Evolutionary conservation across 2,113 vertebrate genomes (phyloP), one percentile per base, ranked within the genome.

Genomic region (Tursiops truncatus): DNA sequence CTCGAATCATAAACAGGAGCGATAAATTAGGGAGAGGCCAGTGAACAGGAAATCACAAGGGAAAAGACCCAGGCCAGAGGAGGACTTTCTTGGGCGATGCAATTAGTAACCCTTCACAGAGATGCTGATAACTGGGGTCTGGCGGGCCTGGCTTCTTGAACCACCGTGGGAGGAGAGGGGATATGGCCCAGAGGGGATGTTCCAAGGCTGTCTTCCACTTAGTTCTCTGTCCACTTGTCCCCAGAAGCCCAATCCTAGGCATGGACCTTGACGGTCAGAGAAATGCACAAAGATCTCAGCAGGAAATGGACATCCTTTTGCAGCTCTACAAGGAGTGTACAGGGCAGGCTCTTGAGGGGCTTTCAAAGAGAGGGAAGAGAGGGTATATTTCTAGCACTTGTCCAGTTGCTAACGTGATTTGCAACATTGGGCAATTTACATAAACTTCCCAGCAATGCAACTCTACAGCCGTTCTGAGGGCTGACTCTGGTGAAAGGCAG

Each of bases 1-100:
- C 77, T 94, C 33, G 36, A 95, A 77, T 73, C 77, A 90, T 83
- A 92, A 96, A 63, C 96, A 94, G 68, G 85, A 90, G 53, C 74
- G 36, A 77, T 83, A 82, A 95, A 79, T 94, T 74, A 92, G 50
- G 89, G 23, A 41, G 74, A 74, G 73, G 17, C 25, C 10, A 14
- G 11, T 20, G 41, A 47, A 36, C 31, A 38, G 58, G 88, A 92
- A 85, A 65, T 71, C 38, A 12, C 13, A 68, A 86, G 53, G 31
- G 26, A n/a, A 53, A 50, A 68, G 65, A 20, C 31, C 60, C 4
- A 9, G 41, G 33, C 14, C 62, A 38, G 25, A 88, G 47, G 20
- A 36, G 20, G 12, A 28, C 38, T 74, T 50, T 15, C 44, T 21
- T 6, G 38, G 47, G 82, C 1, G 12, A 12, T n/a, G 65, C 63